These are phyloP conservation scores for Meiosimyza decipiens DNA, from an alignment of 2,888 invertebrate genomes.

Conservation along the genomic window DNA sequence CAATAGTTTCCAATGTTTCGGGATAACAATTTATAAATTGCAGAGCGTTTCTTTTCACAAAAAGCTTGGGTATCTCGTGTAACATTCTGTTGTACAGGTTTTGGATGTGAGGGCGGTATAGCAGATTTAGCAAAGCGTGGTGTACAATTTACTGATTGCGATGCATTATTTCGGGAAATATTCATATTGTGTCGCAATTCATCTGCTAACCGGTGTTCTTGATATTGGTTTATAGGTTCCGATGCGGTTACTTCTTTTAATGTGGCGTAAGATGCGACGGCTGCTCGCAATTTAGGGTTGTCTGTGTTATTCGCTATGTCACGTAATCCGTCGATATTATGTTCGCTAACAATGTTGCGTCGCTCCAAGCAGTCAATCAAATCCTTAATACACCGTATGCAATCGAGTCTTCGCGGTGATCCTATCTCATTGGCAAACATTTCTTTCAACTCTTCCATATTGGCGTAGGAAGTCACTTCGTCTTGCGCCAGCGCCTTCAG, in stretches of 20 bases:
- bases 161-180: conserved; percentile 31
- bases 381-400: conserved; percentile 51
- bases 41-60: conserved; percentile 53
- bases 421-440: conserved; percentile 52
- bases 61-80: conserved; percentile 35
- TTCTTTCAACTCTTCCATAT: conserved; percentile 52
- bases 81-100: neutral
- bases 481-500: conserved; percentile 49
- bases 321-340: conserved; percentile 52
- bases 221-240: conserved; percentile 48
- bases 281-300: conserved; percentile 41
- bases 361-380: conserved; percentile 59
- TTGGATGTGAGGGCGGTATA: no score
- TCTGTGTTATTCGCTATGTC: conserved; percentile 42
- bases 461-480: conserved; percentile 29
- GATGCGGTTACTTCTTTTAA: conserved; percentile 30
- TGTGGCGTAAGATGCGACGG: conserved; percentile 46
- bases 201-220: conserved; percentile 51
- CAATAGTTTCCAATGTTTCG: conserved; percentile 60
- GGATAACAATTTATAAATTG: conserved; percentile 57
- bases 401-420: conserved; percentile 51
- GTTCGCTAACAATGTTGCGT: conserved; percentile 53
- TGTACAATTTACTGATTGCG: neutral
- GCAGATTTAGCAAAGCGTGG: neutral
- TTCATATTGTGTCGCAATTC: conserved; percentile 48